Evolutionary conservation across 2,888 invertebrate genomes (phyloP), one percentile per base, ranked within the genome.

Genomic region (Acanthacorydalis orientalis): DNA sequence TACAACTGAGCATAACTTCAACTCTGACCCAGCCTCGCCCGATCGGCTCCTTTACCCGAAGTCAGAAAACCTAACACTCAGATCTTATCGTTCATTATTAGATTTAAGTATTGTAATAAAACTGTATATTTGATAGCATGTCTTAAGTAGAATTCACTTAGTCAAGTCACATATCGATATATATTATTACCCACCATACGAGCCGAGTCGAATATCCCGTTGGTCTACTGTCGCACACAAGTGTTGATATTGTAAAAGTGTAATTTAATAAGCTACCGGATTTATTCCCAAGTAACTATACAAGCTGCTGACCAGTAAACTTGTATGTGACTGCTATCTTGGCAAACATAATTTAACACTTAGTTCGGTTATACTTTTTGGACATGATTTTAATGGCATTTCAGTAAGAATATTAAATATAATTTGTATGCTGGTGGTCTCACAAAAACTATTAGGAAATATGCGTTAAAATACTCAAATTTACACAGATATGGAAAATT

Each of bases 51-150:
- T 23, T 23, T 23, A 23, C 3, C 6, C 23, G 23, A 23, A 23
- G 23, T 23, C 23, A 23, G 23, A 23, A 23, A 23, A 23, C 23
- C 23, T 23, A 23, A 23, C 23, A 23, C 23, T 23, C 11, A 56
- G 59, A 56, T 59, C 54, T 56, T 60, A 58, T 55, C 55, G 51
- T 34, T 40, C 53, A 53, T 57, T 59, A 60, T 60, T 60, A 59
- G 57, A 60, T 59, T 60, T 59, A 58, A 60, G 59, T 57, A 57
- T 57, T 58, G 57, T 59, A 59, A 56, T 60, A 60, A 60, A 60
- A 56, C 57, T 54, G 56, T 57, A 55, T 54, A 59, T 59, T 59
- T 60, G 59, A 60, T 59, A 57, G 39, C 15, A 12, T 38, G 39
- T 15, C 39, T 38, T 38, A 15, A 8, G 39, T 38, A 12, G 39